Conservation (phyloP, 53 echinoderm and acorn worm species). For the Patiria pectinifera region DNA sequence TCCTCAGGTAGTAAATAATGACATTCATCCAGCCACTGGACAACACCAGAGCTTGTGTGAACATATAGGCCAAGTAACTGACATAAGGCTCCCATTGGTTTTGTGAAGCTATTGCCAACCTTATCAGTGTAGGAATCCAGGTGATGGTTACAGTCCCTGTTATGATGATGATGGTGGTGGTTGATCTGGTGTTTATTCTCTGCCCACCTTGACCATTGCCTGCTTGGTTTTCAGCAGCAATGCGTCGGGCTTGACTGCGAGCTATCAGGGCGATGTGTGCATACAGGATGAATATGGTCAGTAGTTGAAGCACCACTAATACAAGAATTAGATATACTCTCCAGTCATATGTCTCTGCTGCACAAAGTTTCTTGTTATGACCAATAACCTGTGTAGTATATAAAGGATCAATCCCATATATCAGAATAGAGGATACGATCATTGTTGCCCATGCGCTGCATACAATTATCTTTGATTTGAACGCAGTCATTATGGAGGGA, state of each 20-base stretch:
- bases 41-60: background rate
- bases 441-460: background rate
- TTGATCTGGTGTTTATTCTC: constrained; percentile 16
- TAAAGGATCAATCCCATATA: background rate
- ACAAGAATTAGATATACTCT: background rate
- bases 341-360: background rate
- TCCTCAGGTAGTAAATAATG: constrained; percentile 4
- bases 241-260: background rate
- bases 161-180: constrained; percentile 10
- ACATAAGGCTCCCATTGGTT: background rate
- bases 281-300: background rate
- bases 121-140: background rate
- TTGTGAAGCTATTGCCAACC: background rate
- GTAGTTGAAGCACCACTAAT: too few species aligned
- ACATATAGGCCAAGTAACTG: background rate
- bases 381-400: background rate
- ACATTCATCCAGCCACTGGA: constrained; percentile 7
- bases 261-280: background rate
- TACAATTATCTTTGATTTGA: background rate
- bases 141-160: background rate
- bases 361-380: background rate
- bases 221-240: constrained; percentile 2
- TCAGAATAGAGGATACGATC: background rate
- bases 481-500: background rate
- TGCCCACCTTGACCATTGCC: background rate